phyloP scores from a whole-genome alignment of 2,113 vertebrate genomes.

The Xyliphius kryptos region DNA sequence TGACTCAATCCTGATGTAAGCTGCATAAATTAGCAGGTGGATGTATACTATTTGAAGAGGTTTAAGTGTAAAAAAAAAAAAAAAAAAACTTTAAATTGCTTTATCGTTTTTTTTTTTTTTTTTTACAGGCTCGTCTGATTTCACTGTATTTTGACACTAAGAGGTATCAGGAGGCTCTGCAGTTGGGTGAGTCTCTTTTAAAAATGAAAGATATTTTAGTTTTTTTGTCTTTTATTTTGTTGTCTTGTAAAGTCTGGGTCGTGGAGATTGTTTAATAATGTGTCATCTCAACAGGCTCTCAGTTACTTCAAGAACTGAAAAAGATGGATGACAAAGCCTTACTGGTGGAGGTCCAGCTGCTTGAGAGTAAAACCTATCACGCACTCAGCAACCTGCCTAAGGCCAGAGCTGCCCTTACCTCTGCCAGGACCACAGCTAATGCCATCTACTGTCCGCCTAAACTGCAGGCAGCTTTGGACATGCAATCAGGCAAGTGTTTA shows the following conservation, averaged over 20 bases:
- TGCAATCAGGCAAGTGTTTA: slow-evolving; percentile 85
- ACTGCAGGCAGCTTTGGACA: slow-evolving; percentile 94
- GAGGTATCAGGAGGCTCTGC: slow-evolving; percentile 92
- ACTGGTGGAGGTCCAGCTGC: slow-evolving; percentile 93
- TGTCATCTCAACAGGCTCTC: slow-evolving; percentile 67
- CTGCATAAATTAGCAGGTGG: background rate
- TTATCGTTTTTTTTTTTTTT: slow-evolving; percentile 7
- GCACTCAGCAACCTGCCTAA: slow-evolving; percentile 97
- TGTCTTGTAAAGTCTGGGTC: no score
- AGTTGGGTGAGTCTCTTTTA: slow-evolving; percentile 73
- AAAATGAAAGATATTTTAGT: background rate
- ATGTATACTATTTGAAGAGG: background rate
- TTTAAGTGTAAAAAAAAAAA: background rate
- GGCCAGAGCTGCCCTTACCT: slow-evolving; percentile 95
- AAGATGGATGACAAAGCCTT: slow-evolving; percentile 99
- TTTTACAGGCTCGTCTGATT: slow-evolving; percentile 82
- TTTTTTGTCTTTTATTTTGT: background rate
- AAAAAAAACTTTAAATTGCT: background rate
- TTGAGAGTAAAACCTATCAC: slow-evolving; percentile 98
- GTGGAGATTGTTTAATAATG: background rate
- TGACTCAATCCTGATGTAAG: background rate
- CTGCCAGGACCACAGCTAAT: slow-evolving; percentile 95
- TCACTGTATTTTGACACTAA: slow-evolving; percentile 97
- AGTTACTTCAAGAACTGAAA: slow-evolving; percentile 90
- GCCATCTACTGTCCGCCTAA: slow-evolving; percentile 98